phyloP scores from a whole-genome alignment of 2,888 invertebrate species.

The Ophion slaviceki region DNA sequence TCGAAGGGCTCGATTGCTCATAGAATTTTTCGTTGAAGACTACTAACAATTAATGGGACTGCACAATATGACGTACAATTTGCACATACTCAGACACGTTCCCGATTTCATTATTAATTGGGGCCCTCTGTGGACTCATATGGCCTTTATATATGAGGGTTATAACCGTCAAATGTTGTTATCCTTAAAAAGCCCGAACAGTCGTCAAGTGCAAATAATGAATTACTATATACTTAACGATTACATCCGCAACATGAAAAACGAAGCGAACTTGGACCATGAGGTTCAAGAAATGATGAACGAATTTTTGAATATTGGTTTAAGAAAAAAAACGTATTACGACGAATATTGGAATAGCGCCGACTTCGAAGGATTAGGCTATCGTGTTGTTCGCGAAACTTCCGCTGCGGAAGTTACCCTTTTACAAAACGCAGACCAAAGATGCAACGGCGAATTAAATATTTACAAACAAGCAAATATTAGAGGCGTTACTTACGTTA shows the following conservation, averaged over 20 bases:
- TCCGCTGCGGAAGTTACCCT: slow-evolving; percentile 4
- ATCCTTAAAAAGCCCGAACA: slow-evolving; percentile 3
- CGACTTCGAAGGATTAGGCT: slow-evolving; percentile 7
- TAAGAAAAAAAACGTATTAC: not conserved
- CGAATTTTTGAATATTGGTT: slow-evolving; percentile 12
- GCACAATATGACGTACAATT: slow-evolving; percentile 25
- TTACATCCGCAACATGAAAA: not conserved
- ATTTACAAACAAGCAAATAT: not conserved
- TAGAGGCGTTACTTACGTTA: slow-evolving; percentile 2
- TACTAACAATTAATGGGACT: slow-evolving; percentile 30
- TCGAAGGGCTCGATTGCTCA: slow-evolving; percentile 3
- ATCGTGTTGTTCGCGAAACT: not conserved
- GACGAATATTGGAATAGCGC: not conserved
- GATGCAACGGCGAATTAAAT: slow-evolving; percentile 7
- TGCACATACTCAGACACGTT: slow-evolving; percentile 19
- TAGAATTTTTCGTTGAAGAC: not conserved
- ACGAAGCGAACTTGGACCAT: slow-evolving; percentile 4
- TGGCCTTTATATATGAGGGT: slow-evolving; percentile 28
- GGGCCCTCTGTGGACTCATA: slow-evolving; percentile 40
- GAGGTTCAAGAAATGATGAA: slow-evolving; percentile 7
- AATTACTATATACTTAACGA: slow-evolving; percentile 14
- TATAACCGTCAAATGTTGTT: slow-evolving; percentile 33
- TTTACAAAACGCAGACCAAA: slow-evolving; percentile 6
- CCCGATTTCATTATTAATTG: slow-evolving; percentile 16
- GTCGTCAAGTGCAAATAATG: slow-evolving; percentile 15